These are phyloP conservation scores for Prionailurus bengalensis DNA, from an alignment of 2,113 vertebrate genomes.

Conservation along the genomic window DNA sequence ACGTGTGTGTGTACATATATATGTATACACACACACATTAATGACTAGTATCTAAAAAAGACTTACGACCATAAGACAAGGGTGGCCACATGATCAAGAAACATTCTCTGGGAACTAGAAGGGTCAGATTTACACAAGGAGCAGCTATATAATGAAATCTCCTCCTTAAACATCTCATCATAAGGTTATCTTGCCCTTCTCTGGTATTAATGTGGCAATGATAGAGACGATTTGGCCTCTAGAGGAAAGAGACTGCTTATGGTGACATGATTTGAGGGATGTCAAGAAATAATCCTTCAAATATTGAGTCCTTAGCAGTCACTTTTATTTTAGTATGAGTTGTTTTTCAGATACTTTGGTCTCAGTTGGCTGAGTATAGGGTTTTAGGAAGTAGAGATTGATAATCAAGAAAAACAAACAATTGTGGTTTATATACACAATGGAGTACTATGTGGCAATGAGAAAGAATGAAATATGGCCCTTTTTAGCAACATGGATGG, in stretches of 20 bases:
- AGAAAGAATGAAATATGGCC: too few species aligned
- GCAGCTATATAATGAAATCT: conserved; percentile 65
- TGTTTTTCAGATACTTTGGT: conserved; percentile 35
- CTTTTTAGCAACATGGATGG: too few species aligned
- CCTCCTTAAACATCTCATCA: neutral
- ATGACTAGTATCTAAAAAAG: conserved; percentile 55
- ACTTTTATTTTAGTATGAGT: conserved; percentile 50
- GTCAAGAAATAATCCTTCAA: conserved; percentile 12
- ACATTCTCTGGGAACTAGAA: conserved; percentile 57
- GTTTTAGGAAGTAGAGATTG: neutral
- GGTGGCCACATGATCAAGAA: conserved; percentile 38
- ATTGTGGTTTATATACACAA: too few species aligned
- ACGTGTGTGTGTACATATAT: too few species aligned
- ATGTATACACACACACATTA: too few species aligned
- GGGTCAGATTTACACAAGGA: conserved; percentile 29
- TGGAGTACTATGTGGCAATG: too few species aligned
- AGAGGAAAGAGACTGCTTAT: neutral
- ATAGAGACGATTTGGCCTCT: neutral
- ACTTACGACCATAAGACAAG: conserved; percentile 53
- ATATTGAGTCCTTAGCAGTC: neutral
- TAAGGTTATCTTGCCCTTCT: conserved; percentile 41
- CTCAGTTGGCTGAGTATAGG: neutral
- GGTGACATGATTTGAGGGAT: neutral
- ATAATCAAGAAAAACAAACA: neutral
- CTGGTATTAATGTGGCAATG: conserved; percentile 19